A percentile compares a stretch with the other conserved stretches of the same genome.
Conservation (phyloP, 2,888 invertebrate genomes). For the Lepidochrysops patricia region DNA sequence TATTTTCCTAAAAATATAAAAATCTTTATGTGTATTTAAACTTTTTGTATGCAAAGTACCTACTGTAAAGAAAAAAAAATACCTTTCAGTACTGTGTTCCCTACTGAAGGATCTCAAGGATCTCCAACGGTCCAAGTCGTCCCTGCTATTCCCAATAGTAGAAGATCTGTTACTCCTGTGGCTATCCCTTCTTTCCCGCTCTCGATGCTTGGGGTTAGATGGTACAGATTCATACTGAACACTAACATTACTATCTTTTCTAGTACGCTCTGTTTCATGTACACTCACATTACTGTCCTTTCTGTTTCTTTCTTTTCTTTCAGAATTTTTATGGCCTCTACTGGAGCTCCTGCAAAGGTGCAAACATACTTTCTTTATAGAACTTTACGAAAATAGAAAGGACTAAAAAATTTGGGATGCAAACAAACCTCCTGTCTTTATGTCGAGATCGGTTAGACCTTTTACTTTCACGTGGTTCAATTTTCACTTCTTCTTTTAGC, state of each 20-base stretch:
- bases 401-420: no score
- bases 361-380: no score
- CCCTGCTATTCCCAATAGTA: slow-evolving; percentile 62
- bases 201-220: slow-evolving; percentile 44
- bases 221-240: slow-evolving; percentile 49
- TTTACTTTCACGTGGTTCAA: slow-evolving; percentile 49
- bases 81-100: slow-evolving; percentile 70
- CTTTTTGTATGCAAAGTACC: not conserved
- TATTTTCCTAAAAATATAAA: slow-evolving; percentile 46
- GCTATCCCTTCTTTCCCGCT: slow-evolving; percentile 55
- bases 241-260: slow-evolving; percentile 58
- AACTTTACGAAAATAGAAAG: no score
- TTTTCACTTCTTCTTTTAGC: slow-evolving; percentile 44
- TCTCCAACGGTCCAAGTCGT: slow-evolving; percentile 65
- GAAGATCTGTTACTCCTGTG: slow-evolving; percentile 64
- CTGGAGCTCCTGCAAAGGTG: slow-evolving; percentile 53
- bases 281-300: slow-evolving; percentile 57
- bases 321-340: slow-evolving; percentile 52
- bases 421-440: slow-evolving; percentile 54
- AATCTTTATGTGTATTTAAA: slow-evolving; percentile 3
- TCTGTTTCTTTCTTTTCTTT: slow-evolving; percentile 53
- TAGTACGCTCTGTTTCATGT: slow-evolving; percentile 45
- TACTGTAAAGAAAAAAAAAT: not conserved
- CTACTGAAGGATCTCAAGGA: slow-evolving; percentile 64
- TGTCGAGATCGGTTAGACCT: slow-evolving; percentile 49